phyloP scores from a whole-genome alignment of 2,113 vertebrate genomes.

The Corydoras maculifer region DNA sequence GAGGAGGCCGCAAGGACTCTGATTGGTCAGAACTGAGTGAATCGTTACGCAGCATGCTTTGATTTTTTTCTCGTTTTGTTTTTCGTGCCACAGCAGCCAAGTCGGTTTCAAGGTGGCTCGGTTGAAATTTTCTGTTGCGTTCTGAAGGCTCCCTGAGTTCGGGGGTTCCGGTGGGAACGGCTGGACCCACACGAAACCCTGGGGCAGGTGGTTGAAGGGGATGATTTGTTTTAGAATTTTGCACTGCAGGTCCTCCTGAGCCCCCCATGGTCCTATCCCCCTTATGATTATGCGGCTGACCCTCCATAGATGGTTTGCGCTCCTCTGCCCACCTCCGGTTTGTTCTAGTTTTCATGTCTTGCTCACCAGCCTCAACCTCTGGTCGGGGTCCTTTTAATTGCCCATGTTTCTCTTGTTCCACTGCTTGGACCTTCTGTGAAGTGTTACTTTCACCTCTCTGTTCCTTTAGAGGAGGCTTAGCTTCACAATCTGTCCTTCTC shows the following conservation, averaged over 20 bases:
- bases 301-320: slow-evolving; percentile 66
- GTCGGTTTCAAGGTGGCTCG: slow-evolving; percentile 71
- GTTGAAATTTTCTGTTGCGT: slow-evolving; percentile 70
- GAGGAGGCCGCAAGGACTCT: slow-evolving; percentile 88
- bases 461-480: slow-evolving; percentile 44
- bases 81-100: slow-evolving; percentile 76
- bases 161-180: slow-evolving; percentile 64
- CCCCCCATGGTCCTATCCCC: slow-evolving; percentile 68
- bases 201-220: slow-evolving; percentile 47
- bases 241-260: slow-evolving; percentile 34
- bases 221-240: slow-evolving; percentile 40
- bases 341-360: slow-evolving; percentile 51
- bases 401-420: slow-evolving; percentile 64
- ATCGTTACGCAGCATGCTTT: slow-evolving; percentile 95
- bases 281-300: slow-evolving; percentile 61
- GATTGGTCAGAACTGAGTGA: slow-evolving; percentile 97
- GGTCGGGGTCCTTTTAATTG: slow-evolving; percentile 71
- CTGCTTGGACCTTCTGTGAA: slow-evolving; percentile 43
- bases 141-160: slow-evolving; percentile 78
- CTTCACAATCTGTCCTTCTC: slow-evolving; percentile 74
- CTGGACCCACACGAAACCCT: slow-evolving; percentile 68
- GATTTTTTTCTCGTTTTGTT: slow-evolving; percentile 89
- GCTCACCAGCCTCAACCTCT: slow-evolving; percentile 61
- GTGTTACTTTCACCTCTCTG: slow-evolving; percentile 51
- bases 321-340: slow-evolving; percentile 62